Percentiles rank a stretch among this genome's conserved stretches.
These are phyloP conservation scores for Ceratina japonica DNA, from an alignment of 1,140 invertebrate genomes.

Conservation along the genomic window DNA sequence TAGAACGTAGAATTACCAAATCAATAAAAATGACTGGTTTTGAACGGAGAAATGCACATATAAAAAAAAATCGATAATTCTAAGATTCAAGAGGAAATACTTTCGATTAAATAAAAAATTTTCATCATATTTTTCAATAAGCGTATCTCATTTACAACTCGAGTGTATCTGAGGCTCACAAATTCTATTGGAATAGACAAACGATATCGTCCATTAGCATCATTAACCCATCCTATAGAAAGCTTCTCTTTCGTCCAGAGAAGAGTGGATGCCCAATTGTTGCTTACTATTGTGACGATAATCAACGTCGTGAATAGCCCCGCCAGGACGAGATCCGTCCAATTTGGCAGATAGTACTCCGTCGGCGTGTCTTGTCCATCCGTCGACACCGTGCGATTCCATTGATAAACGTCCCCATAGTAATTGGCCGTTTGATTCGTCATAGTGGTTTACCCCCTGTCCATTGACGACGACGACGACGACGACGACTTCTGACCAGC, in stretches of 20 bases:
- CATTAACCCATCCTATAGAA: neutral
- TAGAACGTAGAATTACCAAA: too few species aligned
- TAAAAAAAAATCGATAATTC: too few species aligned
- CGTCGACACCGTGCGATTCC: constrained; percentile 54
- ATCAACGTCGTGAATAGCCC: constrained; percentile 73
- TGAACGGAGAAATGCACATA: too few species aligned
- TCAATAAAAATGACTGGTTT: too few species aligned
- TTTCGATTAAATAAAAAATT: too few species aligned
- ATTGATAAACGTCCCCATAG: constrained; percentile 59
- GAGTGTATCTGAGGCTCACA: too few species aligned
- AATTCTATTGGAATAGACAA: too few species aligned
- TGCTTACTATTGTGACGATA: constrained; percentile 76
- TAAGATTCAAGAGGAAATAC: too few species aligned
- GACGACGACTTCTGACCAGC: constrained; percentile 48
- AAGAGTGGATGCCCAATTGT: neutral
- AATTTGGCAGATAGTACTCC: constrained; percentile 64
- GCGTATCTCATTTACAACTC: too few species aligned
- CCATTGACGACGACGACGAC: constrained; percentile 56
- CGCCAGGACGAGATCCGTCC: constrained; percentile 71
- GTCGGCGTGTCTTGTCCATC: constrained; percentile 38
- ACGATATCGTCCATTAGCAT: too few species aligned
- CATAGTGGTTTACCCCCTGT: constrained; percentile 61
- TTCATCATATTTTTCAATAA: too few species aligned
- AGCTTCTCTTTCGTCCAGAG: too few species aligned
- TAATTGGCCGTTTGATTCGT: constrained; percentile 62